phyloP scores from a whole-genome alignment of 2,113 vertebrate species.

The Jacana jacana region DNA sequence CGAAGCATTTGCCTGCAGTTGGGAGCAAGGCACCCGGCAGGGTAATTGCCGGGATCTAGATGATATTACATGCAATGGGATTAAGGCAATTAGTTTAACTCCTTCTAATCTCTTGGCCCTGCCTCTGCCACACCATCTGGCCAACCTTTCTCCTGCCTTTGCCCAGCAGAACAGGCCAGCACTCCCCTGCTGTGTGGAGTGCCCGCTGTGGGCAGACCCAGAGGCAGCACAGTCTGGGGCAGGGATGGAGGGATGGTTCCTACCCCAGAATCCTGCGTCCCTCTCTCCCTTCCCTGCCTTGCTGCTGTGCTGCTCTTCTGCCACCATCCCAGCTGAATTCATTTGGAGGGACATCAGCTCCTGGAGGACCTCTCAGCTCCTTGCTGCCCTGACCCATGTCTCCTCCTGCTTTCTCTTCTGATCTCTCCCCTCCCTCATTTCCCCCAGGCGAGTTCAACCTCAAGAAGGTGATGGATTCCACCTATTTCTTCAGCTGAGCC shows the following conservation, averaged over 20 bases:
- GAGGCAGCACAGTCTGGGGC: neutral
- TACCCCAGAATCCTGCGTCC: accelerated
- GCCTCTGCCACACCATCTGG: slow-evolving; percentile 52
- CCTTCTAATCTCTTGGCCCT: slow-evolving; percentile 21
- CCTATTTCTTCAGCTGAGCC: slow-evolving; percentile 95
- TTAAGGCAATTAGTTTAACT: slow-evolving; percentile 62
- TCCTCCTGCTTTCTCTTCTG: neutral
- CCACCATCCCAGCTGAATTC: neutral
- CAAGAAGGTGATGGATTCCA: slow-evolving; percentile 84
- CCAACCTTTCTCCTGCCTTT: neutral
- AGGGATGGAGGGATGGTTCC: accelerated
- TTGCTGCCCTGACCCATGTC: neutral
- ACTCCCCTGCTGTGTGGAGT: neutral
- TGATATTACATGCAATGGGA: slow-evolving; percentile 34
- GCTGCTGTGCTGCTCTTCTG: neutral
- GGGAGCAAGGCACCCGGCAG: neutral
- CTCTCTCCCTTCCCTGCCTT: neutral
- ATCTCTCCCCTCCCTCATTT: neutral
- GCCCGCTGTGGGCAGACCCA: neutral
- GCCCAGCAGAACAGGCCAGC: neutral
- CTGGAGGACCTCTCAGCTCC: neutral
- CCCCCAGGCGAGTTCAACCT: slow-evolving; percentile 86
- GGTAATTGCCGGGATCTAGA: slow-evolving; percentile 41
- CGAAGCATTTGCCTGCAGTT: neutral
- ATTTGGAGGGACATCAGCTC: neutral